Conservation (phyloP, 2,113 vertebrate genomes). For the Xiphias gladius region DNA sequence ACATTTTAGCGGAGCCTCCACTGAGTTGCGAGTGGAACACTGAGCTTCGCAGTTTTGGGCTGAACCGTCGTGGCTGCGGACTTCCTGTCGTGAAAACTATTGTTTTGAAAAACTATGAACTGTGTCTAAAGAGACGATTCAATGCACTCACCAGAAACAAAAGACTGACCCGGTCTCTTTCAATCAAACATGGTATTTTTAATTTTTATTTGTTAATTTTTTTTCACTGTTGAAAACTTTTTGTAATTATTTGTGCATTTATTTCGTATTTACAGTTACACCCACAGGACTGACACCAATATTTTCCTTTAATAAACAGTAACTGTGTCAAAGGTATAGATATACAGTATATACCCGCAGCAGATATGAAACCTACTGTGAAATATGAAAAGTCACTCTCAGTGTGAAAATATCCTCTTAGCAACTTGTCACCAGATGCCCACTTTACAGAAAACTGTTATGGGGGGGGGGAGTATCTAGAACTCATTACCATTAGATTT, state of each 20-base stretch:
- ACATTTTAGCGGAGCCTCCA: neutral
- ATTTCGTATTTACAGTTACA: neutral
- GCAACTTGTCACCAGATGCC: conserved; percentile 3
- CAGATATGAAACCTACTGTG: too few species aligned
- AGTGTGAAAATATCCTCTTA: neutral
- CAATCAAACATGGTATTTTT: neutral
- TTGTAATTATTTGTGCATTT: neutral
- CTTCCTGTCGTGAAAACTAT: conserved; percentile 2
- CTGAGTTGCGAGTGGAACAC: neutral
- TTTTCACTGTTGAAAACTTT: neutral
- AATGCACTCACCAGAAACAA: neutral
- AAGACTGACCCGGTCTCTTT: too few species aligned
- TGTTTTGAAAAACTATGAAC: too few species aligned
- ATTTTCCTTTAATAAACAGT: too few species aligned
- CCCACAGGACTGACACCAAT: neutral
- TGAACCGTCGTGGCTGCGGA: conserved; percentile 33
- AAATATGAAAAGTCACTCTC: neutral
- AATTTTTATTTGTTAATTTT: neutral
- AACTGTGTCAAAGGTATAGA: too few species aligned
- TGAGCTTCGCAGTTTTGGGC: neutral
- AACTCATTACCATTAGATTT: neutral
- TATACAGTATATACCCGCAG: too few species aligned
- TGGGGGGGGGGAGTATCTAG: neutral
- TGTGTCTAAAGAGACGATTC: too few species aligned
- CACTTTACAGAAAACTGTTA: neutral